Base-by-base conservation (phyloP, 2,113 vertebrate genomes). In the Anoplopoma fimbria region DNA sequence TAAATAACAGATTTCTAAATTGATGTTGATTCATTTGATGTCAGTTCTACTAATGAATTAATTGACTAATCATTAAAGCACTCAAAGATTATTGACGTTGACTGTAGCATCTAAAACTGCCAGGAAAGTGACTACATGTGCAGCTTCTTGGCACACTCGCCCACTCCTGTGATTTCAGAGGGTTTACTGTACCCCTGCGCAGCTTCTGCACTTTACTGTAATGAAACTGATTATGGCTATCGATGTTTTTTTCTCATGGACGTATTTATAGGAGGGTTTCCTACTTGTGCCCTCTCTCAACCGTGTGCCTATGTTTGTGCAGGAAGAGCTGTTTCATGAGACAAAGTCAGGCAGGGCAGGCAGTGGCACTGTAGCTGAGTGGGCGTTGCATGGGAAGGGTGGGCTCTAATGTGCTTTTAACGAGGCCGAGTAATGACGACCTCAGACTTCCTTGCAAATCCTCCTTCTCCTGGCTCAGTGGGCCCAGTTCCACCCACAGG, bases 361-460 rank as follows among this genome's bases (percentile, higher is more conserved):
- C 64, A 9, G 61, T 31, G 29, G 36, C 64, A 12, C 60, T 31
- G 53, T 4, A 49, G 68, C 74, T 81, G 82, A 85, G 87, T 82
- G 83, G 84, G 88, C 33, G 74, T 57, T 61, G 29, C 36, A 68
- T 31, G 63, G 62, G 25, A 27, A 69, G 40, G 67, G 65, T 25
- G 68, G 61, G 47, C 45, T 88, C n/a, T 80, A 90, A 87, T 92
- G 72, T 80, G 68, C 42, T 85, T 92, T 89, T 93, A 94, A 94
- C 92, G 91, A 91, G 87, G 83, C 62, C 4, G 79, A 86, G 51
- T 79, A 69, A 70, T 75, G 69, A 80, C 13, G 17, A 74, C 64
- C 70, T 79, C 77, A 75, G 71, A 73, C 82, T 83, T 68, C 58
- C 69, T 75, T 86, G 51, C 82, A 89, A 85, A 87, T 75, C 74